Conservation (phyloP, 2,797 vertebrate species). For the Aeoliscus strigatus region DNA sequence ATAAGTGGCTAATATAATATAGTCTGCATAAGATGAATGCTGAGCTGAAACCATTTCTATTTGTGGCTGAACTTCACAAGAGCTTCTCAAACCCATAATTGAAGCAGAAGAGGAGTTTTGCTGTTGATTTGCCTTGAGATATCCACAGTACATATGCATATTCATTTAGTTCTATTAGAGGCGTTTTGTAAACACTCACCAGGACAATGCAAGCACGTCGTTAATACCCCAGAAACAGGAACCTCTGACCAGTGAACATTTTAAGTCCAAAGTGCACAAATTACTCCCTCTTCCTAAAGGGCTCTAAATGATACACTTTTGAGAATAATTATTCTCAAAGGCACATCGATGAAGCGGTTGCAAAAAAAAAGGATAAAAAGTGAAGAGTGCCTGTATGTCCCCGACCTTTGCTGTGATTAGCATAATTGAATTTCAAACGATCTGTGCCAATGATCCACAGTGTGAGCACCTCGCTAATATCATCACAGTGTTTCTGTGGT, state of each 20-base stretch:
- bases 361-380: constrained; percentile 31
- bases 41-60: no score
- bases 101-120: no score
- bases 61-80: no score
- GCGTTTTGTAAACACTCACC: background rate
- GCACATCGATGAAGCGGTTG: constrained; percentile 39
- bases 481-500: constrained; percentile 30
- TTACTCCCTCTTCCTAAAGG: constrained; percentile 38
- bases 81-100: no score
- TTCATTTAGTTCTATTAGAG: background rate
- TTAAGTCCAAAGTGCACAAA: constrained; percentile 41
- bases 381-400: constrained; percentile 42
- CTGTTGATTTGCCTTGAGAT: background rate
- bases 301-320: constrained; percentile 63
- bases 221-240: background rate
- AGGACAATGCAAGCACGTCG: background rate
- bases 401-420: constrained; percentile 60
- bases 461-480: constrained; percentile 47
- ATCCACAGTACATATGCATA: no score
- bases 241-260: constrained; percentile 39
- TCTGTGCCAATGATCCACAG: constrained; percentile 50
- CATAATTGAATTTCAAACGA: constrained; percentile 78
- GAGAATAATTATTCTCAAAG: constrained; percentile 68
- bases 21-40: no score
- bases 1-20: no score